Evolutionary conservation across 2,888 invertebrate genomes (phyloP), one percentile per base, ranked within the genome.

Genomic region (Pterobdella sp.): DNA sequence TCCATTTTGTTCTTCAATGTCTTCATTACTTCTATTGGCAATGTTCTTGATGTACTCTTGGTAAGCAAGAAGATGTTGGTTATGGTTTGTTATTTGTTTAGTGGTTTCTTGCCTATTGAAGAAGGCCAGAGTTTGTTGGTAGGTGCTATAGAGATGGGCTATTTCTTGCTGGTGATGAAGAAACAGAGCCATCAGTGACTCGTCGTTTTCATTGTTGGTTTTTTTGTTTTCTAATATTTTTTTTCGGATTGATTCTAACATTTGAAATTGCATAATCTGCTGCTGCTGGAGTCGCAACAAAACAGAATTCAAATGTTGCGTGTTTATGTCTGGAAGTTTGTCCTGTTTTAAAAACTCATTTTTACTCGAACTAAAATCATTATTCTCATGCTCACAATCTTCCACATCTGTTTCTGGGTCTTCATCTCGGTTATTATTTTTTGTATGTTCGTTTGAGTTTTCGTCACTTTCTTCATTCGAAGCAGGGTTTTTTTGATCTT

Each of bases 201-300:
- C 42, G 70, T 37, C 31, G 4, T 31, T 42, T 49, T 56, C 70
- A 22, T 35, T 37, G 32, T 60, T 70, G 1, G 32, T 2, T 49
- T 26, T 70, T 34, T 56, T 56, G 56, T 70, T 42, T 31, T 52
- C 60, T 18, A 70, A 2, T 18, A 70, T 34, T 32, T 70, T 56
- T 42, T 70, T 70, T 7, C 68, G 34, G 68, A 68, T 68, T 29
- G 68, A 34, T 22, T 68, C 68, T n/a, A 68, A 42, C 4, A 68
- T 42, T 36, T 68, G 68, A 34, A 34, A 68, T 22, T 35, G 68
- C 1, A 68, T 37, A 36, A 68, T 31, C 37, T 68, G 68, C 4
- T 68, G 68, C 26, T 68, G 68, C 29, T 68, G 68, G 3, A 68
- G 42, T 31, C 37, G 68, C 35, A 68, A 29, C 18, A 68, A 42